These are phyloP conservation scores for Drosophila nebulosa DNA, from an alignment of 1,140 invertebrate species.

Conservation along the genomic window DNA sequence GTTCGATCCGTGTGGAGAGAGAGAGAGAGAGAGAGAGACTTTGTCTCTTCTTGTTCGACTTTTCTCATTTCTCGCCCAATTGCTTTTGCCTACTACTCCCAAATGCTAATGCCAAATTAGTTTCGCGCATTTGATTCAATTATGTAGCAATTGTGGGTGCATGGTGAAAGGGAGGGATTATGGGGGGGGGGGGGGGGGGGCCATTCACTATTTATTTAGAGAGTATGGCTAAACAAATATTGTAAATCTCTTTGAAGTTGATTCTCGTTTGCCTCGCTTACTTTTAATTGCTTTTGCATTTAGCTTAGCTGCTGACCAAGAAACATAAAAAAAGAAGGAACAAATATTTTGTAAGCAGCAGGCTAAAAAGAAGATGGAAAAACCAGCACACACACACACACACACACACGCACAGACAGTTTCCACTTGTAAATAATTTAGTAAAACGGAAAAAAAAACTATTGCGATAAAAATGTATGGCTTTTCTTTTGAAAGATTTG, in stretches of 20 bases:
- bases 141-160: slow-evolving; percentile 36
- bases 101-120: slow-evolving; percentile 60
- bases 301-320: slow-evolving; percentile 14
- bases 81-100: slow-evolving; percentile 24
- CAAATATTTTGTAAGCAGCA: slow-evolving; percentile 43
- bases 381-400: background rate
- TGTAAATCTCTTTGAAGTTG: slow-evolving; percentile 66
- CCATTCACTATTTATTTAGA: slow-evolving; percentile 47
- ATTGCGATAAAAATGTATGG: background rate
- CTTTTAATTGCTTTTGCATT: slow-evolving; percentile 58
- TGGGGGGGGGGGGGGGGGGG: background rate
- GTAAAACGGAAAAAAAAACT: background rate
- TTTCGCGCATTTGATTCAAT: slow-evolving; percentile 71
- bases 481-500: background rate
- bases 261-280: slow-evolving; percentile 17
- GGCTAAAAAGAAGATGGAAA: slow-evolving; percentile 6
- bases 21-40: too few species aligned
- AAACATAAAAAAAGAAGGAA: slow-evolving; percentile 33
- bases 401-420: background rate
- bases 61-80: slow-evolving; percentile 56
- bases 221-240: slow-evolving; percentile 40
- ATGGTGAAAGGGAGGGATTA: too few species aligned
- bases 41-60: slow-evolving; percentile 16
- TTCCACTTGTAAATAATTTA: slow-evolving; percentile 53
- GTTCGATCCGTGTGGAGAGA: background rate